Conservation (phyloP, 1,140 invertebrate species). For the Archivesica marissinica region DNA sequence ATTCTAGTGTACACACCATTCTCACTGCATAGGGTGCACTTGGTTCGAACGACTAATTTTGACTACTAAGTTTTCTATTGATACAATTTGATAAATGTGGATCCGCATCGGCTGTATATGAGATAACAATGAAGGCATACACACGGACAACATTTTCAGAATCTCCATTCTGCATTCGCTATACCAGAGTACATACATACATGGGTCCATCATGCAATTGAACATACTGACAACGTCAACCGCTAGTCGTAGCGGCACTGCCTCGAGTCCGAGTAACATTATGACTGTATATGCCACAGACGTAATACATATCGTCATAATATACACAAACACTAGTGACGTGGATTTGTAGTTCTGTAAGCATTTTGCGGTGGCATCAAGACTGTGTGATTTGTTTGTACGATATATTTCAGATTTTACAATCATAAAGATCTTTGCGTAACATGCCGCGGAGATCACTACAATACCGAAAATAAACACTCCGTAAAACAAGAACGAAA, state of each 20-base stretch:
- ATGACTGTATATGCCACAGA: not conserved
- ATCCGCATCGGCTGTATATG: not conserved
- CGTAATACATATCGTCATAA: not conserved
- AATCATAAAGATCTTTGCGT: not conserved
- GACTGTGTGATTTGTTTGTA: not conserved
- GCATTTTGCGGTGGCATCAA: too few relatives aligned
- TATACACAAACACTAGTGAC: not conserved
- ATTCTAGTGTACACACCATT: too few relatives aligned
- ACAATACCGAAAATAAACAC: not conserved
- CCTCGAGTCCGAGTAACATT: not conserved
- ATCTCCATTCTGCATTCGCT: conserved; percentile 40
- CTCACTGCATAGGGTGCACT: too few relatives aligned
- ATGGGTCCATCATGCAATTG: not conserved
- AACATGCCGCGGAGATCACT: not conserved
- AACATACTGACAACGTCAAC: not conserved
- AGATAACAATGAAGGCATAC: not conserved
- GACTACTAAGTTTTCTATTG: too few relatives aligned
- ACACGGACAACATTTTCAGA: conserved; percentile 3
- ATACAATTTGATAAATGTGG: not conserved
- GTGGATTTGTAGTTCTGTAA: not conserved
- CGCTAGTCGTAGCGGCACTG: not conserved
- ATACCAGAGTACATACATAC: conserved; percentile 16
- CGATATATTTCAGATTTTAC: not conserved
- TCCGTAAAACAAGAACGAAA: not conserved
- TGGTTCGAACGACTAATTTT: too few relatives aligned